Conservation (phyloP, 2,113 vertebrate genomes). For the Tyto alba region DNA sequence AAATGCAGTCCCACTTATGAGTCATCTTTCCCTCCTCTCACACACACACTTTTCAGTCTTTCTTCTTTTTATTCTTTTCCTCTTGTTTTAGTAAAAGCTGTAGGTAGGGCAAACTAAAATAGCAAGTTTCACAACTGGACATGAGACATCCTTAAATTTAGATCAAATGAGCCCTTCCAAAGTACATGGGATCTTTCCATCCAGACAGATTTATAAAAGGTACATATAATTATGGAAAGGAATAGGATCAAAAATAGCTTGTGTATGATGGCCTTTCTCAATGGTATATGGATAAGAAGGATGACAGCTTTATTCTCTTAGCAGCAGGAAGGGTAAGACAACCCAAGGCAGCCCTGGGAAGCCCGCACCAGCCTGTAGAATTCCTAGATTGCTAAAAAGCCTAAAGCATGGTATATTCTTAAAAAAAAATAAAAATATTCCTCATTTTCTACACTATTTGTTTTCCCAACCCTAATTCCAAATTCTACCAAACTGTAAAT, state of each 20-base stretch:
- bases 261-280: not conserved
- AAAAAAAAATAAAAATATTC: not conserved
- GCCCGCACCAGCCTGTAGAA: not conserved
- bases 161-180: constrained; percentile 30
- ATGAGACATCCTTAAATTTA: constrained; percentile 50
- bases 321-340: not conserved
- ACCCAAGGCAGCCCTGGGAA: not conserved
- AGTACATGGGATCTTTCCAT: not conserved
- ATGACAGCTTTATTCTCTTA: not conserved
- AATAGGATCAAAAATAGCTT: constrained; percentile 32
- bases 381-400: not conserved
- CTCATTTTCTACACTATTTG: not conserved
- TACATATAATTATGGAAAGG: constrained; percentile 48
- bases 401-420: not conserved
- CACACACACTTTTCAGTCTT: not conserved
- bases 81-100: constrained; percentile 44
- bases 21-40: constrained; percentile 14
- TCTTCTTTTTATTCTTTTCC: not conserved
- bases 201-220: constrained; percentile 26
- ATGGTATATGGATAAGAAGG: not conserved
- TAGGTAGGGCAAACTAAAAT: constrained; percentile 44
- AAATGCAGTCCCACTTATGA: not conserved
- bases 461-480: not conserved
- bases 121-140: constrained; percentile 53
- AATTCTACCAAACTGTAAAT: not conserved